Percentiles rank a stretch among this genome's conserved stretches.
phyloP scores from a whole-genome alignment of 37 sponge, comb jelly and placozoan genomes.

The Amphimedon queenslandica region DNA sequence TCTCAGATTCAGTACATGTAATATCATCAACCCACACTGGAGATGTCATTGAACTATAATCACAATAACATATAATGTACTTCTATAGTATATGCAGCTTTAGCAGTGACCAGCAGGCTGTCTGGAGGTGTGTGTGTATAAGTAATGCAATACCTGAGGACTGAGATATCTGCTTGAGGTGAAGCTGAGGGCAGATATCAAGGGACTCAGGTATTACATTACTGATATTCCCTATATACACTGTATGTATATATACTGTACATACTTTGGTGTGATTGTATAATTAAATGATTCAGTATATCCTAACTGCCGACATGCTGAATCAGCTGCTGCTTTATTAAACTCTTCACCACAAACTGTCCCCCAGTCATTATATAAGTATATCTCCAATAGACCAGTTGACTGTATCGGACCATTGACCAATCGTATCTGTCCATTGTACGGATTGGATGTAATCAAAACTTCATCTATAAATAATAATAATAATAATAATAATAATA shows the following conservation, averaged over 20 bases:
- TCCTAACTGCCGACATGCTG: slow-evolving; percentile 56
- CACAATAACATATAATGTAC: too few relatives aligned
- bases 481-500: not conserved
- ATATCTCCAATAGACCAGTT: slow-evolving; percentile 25
- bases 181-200: too few relatives aligned
- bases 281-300: slow-evolving; percentile 14
- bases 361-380: slow-evolving; percentile 46
- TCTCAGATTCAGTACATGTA: not conserved
- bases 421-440: slow-evolving; percentile 35
- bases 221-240: too few relatives aligned
- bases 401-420: not conserved
- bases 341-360: slow-evolving; percentile 55
- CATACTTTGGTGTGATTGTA: too few relatives aligned
- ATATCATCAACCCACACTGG: not conserved
- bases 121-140: too few relatives aligned
- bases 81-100: not conserved
- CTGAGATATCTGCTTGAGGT: too few relatives aligned
- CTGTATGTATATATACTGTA: too few relatives aligned
- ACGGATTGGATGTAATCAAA: slow-evolving; percentile 7
- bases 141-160: too few relatives aligned
- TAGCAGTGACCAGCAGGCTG: slow-evolving; percentile 1
- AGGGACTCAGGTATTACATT: too few relatives aligned
- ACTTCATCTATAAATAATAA: not conserved
- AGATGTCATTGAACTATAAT: not conserved
- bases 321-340: slow-evolving; percentile 38